Conservation (phyloP, 92 coral and sea anemone genomes). For the Zoanthus sociatus region DNA sequence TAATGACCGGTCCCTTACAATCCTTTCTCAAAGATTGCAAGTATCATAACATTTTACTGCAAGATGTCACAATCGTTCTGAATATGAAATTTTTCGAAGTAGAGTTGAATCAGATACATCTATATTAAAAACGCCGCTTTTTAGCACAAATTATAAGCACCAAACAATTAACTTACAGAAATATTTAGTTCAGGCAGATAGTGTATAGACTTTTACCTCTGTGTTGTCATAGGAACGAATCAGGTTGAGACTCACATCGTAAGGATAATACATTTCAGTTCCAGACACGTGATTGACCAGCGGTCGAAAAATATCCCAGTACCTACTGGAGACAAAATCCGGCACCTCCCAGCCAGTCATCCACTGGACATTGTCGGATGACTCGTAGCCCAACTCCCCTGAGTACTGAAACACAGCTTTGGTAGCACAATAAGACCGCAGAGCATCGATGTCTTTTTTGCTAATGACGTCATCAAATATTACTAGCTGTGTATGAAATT, state of each 20-base stretch:
- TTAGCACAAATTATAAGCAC: too few relatives aligned
- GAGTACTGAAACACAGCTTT: conserved; percentile 28
- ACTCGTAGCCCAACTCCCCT: background rate
- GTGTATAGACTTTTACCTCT: background rate
- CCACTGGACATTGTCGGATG: conserved; percentile 45
- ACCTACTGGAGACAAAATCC: conserved; percentile 28
- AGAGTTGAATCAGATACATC: too few relatives aligned
- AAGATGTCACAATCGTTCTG: too few relatives aligned
- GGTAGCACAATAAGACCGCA: conserved; percentile 9
- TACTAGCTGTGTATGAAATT: conserved; percentile 15
- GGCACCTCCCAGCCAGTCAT: conserved; percentile 14
- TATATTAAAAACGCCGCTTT: too few relatives aligned
- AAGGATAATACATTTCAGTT: conserved; percentile 35
- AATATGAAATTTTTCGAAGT: too few relatives aligned
- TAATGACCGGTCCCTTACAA: too few relatives aligned
- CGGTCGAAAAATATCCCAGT: conserved; percentile 16
- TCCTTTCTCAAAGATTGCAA: too few relatives aligned
- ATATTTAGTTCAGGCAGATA: too few relatives aligned
- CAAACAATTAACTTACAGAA: too few relatives aligned
- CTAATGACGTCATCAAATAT: conserved; percentile 46
- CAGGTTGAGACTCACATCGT: conserved; percentile 34
- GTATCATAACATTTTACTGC: too few relatives aligned
- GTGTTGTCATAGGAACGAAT: conserved; percentile 41
- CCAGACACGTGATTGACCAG: conserved; percentile 31
- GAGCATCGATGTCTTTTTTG: conserved; percentile 21